These are phyloP conservation scores for Sussaba pulchella DNA, from an alignment of 2,888 invertebrate genomes.

Conservation along the genomic window DNA sequence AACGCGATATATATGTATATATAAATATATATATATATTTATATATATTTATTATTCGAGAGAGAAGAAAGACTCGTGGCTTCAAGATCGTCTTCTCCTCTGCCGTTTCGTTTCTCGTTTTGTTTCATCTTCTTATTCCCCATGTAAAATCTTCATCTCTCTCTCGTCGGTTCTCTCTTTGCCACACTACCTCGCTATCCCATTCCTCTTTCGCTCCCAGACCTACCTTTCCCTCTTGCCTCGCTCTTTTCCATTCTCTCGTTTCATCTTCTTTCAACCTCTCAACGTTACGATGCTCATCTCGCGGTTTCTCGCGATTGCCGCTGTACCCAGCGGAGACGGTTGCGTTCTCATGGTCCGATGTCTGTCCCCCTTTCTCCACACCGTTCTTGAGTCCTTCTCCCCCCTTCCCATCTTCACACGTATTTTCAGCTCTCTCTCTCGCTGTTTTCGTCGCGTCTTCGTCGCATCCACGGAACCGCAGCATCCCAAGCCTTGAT, in stretches of 20 bases:
- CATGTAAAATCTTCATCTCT: conserved; percentile 60
- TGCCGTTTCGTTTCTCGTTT: conserved; percentile 65
- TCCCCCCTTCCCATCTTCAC: neutral
- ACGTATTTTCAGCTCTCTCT: neutral
- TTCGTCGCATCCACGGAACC: conserved; percentile 69
- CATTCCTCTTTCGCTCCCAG: conserved; percentile 18
- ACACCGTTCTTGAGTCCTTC: neutral
- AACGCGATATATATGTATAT: conserved; percentile 18
- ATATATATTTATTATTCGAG: conserved; percentile 29
- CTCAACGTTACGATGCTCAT: conserved; percentile 47
- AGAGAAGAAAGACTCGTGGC: conserved; percentile 63
- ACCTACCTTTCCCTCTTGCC: conserved; percentile 22
- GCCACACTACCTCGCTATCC: conserved; percentile 38
- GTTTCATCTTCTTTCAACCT: conserved; percentile 8
- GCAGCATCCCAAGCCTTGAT: conserved; percentile 78
- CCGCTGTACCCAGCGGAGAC: conserved; percentile 51
- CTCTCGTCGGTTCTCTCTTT: conserved; percentile 64
- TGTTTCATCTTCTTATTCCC: conserved; percentile 67
- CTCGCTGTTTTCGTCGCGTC: conserved; percentile 39
- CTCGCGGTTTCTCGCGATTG: conserved; percentile 59
- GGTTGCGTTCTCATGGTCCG: conserved; percentile 76
- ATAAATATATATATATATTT: too few species aligned
- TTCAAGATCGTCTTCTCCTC: conserved; percentile 66
- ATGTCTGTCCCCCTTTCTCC: conserved; percentile 70
- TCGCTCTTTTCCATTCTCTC: conserved; percentile 49